Percentiles rank a stretch among this genome's conserved stretches.
Evolutionary conservation across 2,113 vertebrate genomes (phyloP).

Genomic region (Toxotes chatareus): DNA sequence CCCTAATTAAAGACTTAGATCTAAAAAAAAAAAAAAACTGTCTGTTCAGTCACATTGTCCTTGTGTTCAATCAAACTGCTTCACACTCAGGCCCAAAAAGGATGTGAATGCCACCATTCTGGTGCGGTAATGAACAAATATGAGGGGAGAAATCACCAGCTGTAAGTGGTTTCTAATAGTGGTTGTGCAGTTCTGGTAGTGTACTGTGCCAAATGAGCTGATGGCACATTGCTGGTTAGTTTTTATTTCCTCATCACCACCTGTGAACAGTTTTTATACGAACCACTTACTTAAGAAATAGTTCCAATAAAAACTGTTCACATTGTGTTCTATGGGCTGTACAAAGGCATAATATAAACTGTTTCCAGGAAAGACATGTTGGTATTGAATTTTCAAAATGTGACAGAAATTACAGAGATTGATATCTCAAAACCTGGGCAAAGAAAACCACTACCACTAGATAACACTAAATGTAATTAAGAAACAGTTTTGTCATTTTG

Average conservation of each 20-base stretch:
- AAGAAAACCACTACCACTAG: not conserved
- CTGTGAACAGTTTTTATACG: not conserved
- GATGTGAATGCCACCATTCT: not conserved
- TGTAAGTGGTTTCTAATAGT: not conserved
- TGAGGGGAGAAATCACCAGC: not conserved
- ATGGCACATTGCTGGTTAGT: not conserved
- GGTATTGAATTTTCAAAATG: constrained; percentile 3
- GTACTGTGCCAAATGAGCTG: not conserved
- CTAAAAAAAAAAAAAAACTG: not conserved
- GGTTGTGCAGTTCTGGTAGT: not conserved
- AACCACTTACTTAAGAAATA: not conserved
- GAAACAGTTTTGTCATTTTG: not conserved
- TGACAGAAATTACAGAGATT: not conserved
- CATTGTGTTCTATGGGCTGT: not conserved
- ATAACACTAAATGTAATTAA: not conserved
- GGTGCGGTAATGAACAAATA: not conserved
- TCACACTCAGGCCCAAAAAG: not conserved
- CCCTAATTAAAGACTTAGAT: not conserved
- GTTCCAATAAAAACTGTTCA: not conserved
- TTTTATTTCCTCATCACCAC: not conserved
- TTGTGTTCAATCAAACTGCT: not conserved
- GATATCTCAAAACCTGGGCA: not conserved
- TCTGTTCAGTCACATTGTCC: not conserved
- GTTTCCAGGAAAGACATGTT: not conserved
- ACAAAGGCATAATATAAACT: not conserved